Conservation (phyloP, 1,140 invertebrate species). For the Notospermus geniculatus region DNA sequence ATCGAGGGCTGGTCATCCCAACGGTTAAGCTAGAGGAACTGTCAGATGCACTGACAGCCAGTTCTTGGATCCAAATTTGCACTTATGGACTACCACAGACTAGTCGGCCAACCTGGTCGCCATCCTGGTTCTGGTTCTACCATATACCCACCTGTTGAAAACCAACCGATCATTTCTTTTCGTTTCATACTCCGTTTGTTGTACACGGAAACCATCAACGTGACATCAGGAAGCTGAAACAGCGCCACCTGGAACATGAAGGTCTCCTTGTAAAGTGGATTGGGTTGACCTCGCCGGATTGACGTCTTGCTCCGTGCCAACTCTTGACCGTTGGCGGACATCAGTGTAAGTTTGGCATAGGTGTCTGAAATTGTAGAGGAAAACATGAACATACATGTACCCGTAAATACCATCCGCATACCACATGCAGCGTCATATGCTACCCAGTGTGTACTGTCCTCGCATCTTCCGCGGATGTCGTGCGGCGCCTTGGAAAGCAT, state of each 20-base stretch:
- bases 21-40: too few relatives aligned
- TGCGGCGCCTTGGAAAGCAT: too few relatives aligned
- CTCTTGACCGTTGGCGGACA: constrained; percentile 89
- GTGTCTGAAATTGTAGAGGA: constrained; percentile 72
- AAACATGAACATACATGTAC: constrained; percentile 2
- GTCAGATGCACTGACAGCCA: too few relatives aligned
- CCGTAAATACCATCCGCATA: too few relatives aligned
- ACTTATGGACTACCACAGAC: too few relatives aligned
- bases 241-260: constrained; percentile 95
- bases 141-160: constrained; percentile 68
- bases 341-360: constrained; percentile 86
- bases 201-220: constrained; percentile 89
- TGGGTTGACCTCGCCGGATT: constrained; percentile 83
- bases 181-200: constrained; percentile 87
- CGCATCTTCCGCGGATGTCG: too few relatives aligned
- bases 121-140: neutral
- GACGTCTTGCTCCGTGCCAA: constrained; percentile 89
- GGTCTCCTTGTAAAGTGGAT: constrained; percentile 92
- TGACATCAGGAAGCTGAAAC: constrained; percentile 93
- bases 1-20: too few relatives aligned
- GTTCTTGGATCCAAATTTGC: too few relatives aligned
- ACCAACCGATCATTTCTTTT: constrained; percentile 96
- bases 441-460: too few relatives aligned
- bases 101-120: too few relatives aligned
- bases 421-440: too few relatives aligned